These are phyloP conservation scores for Calypte anna DNA, from an alignment of 2,113 vertebrate species.

Conservation along the genomic window DNA sequence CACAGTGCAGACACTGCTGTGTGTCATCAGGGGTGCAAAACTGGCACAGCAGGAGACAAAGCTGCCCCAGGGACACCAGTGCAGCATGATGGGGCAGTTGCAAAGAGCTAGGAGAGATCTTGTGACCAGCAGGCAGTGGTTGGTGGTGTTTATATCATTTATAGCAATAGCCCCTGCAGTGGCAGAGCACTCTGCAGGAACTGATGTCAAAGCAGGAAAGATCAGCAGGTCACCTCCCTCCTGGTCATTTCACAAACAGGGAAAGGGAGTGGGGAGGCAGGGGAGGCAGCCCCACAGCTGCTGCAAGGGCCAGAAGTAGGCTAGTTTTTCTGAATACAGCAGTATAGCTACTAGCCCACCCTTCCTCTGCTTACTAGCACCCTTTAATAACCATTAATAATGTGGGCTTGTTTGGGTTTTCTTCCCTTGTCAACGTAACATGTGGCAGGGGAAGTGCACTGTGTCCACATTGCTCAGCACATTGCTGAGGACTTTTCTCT, in stretches of 20 bases:
- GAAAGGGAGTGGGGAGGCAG: neutral
- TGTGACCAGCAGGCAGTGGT: neutral
- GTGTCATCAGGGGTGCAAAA: neutral
- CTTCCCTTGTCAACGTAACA: neutral
- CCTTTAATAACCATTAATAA: slow-evolving; percentile 1
- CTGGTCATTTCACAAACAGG: neutral
- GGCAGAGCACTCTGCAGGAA: neutral
- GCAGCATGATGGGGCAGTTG: fast-evolving
- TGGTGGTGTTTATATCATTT: neutral
- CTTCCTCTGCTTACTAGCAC: neutral
- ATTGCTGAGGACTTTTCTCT: neutral
- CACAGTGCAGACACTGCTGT: fast-evolving
- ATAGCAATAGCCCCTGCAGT: neutral
- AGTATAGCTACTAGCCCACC: neutral
- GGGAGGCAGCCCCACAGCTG: neutral
- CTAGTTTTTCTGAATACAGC: neutral
- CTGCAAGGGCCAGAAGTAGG: neutral
- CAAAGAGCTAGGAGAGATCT: fast-evolving
- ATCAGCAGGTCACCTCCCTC: neutral
- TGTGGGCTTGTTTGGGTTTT: neutral
- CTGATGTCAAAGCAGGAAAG: neutral
- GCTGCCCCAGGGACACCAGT: neutral
- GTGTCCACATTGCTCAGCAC: neutral
- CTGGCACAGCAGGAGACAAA: neutral
- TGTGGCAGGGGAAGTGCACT: fast-evolving